Conservation (phyloP, 2,888 invertebrate species). For the Physocephala rufipes region DNA sequence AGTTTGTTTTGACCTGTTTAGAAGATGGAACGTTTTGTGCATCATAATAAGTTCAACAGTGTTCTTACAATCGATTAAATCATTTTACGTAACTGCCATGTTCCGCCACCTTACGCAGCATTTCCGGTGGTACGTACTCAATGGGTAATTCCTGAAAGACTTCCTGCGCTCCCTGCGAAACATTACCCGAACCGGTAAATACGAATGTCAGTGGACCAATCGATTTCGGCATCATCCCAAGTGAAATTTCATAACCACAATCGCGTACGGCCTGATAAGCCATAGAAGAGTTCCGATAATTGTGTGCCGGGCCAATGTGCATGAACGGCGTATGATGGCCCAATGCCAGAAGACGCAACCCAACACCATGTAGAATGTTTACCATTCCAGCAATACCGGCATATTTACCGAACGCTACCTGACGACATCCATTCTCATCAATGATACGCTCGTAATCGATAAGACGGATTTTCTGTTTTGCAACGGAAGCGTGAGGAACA, state of each 20-base stretch:
- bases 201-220: conserved; percentile 97
- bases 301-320: conserved; percentile 99
- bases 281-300: conserved; percentile 97
- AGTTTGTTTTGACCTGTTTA: conserved; percentile 87
- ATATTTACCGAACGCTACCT: conserved; percentile 99
- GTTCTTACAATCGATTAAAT: no score
- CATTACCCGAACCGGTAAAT: conserved; percentile 98
- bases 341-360: conserved; percentile 86
- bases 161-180: conserved; percentile 91
- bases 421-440: conserved; percentile 86
- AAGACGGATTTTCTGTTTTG: conserved; percentile 86
- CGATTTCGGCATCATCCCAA: conserved; percentile 96
- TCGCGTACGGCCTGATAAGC: conserved; percentile 97
- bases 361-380: conserved; percentile 97
- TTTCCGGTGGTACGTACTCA: conserved; percentile 96
- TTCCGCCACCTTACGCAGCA: conserved; percentile 93
- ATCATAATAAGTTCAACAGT: no score
- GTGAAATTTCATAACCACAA: conserved; percentile 97
- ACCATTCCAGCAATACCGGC: conserved; percentile 99
- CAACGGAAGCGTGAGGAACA: conserved; percentile 8
- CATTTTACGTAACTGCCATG: conserved; percentile 89
- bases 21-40: neutral
- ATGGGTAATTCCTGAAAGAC: conserved; percentile 96
- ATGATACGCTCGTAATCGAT: conserved; percentile 98
- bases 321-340: conserved; percentile 99